These are phyloP conservation scores for Egretta garzetta DNA, from an alignment of 2,113 vertebrate species.

Conservation along the genomic window DNA sequence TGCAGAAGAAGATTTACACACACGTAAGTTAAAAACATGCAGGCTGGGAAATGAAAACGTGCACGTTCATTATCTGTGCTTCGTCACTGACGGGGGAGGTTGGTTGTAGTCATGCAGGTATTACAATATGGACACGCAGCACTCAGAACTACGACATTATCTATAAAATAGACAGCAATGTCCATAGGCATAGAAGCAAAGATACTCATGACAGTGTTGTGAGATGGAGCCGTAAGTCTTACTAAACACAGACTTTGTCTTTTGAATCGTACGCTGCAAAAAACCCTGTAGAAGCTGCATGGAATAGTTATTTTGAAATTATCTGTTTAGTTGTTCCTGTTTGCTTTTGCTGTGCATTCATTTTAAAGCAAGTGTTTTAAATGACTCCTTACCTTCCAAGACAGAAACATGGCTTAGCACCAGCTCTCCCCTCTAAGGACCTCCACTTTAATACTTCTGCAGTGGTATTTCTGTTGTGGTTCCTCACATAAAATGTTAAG, in stretches of 20 bases:
- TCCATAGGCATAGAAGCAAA: neutral
- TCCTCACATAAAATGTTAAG: neutral
- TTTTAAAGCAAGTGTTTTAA: constrained; percentile 15
- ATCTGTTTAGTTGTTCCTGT: neutral
- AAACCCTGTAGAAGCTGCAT: neutral
- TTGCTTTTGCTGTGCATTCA: neutral
- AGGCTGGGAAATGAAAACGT: neutral
- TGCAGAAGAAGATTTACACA: neutral
- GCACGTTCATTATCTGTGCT: neutral
- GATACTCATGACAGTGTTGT: neutral
- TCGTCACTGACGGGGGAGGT: neutral
- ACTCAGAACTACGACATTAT: neutral
- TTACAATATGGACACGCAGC: neutral
- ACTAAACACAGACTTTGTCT: neutral
- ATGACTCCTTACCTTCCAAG: constrained; percentile 68
- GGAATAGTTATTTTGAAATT: neutral
- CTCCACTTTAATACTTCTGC: constrained; percentile 1
- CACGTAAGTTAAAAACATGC: neutral
- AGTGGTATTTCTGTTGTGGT: neutral
- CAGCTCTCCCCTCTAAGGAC: neutral
- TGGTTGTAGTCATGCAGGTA: neutral
- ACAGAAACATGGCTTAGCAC: constrained; percentile 67
- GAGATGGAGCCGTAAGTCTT: neutral
- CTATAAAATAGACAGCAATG: neutral
- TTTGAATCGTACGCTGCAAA: neutral